A percentile compares a stretch with the other conserved stretches of the same genome.
phyloP scores from a whole-genome alignment of 1,140 invertebrate species.

The Bombyx mandarina region DNA sequence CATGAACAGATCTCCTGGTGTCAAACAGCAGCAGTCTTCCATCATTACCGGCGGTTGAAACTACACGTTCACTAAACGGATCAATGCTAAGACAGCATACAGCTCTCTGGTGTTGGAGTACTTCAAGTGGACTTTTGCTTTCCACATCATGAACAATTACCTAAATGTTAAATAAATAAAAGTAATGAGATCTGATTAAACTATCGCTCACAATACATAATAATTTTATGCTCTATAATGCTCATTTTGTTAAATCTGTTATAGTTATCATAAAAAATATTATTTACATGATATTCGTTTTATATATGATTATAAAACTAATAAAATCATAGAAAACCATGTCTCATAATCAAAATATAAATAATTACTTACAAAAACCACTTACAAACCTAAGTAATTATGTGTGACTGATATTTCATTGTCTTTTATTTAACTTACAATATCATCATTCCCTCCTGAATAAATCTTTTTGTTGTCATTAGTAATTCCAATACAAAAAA shows the following conservation, averaged over 20 bases:
- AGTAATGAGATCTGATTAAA: too few species aligned
- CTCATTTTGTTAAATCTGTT: too few species aligned
- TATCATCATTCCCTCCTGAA: slow-evolving; percentile 95
- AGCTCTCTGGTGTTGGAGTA: slow-evolving; percentile 88
- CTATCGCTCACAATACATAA: too few species aligned
- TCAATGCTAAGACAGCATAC: slow-evolving; percentile 91
- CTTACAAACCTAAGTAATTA: too few species aligned
- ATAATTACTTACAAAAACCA: too few species aligned
- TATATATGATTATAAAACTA: too few species aligned
- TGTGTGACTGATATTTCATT: too few species aligned
- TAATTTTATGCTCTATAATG: too few species aligned
- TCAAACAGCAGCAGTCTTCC: slow-evolving; percentile 90
- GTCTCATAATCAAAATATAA: too few species aligned
- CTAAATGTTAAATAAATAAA: slow-evolving; percentile 17
- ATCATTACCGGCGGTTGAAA: slow-evolving; percentile 93
- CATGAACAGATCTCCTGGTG: slow-evolving; percentile 76
- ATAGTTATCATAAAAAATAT: too few species aligned
- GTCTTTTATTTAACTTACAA: slow-evolving; percentile 73
- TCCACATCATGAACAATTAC: slow-evolving; percentile 58
- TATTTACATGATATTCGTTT: too few species aligned
- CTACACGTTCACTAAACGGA: slow-evolving; percentile 85
- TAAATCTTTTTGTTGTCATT: slow-evolving; percentile 84
- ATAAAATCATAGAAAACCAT: too few species aligned
- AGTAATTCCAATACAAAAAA: slow-evolving; percentile 93
- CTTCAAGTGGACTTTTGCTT: slow-evolving; percentile 74